Percentiles rank a stretch among this genome's conserved stretches.
Conservation (phyloP, 2,888 invertebrate species). For the Leptinotarsa peninsularis region DNA sequence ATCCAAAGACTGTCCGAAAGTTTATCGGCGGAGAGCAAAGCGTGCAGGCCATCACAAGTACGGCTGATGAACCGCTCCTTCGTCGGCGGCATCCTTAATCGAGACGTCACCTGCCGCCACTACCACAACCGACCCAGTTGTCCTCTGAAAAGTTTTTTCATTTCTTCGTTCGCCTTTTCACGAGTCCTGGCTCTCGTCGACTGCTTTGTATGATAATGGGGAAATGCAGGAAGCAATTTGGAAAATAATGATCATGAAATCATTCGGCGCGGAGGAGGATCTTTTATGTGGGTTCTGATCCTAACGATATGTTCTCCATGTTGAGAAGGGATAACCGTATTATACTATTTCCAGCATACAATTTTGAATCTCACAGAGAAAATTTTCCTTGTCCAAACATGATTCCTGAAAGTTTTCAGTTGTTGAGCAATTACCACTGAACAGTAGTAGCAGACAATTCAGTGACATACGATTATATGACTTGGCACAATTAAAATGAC, state of each 20-base stretch:
- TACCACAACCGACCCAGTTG: not conserved
- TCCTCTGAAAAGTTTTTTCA: constrained; percentile 35
- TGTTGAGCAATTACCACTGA: too few species aligned
- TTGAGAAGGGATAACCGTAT: not conserved
- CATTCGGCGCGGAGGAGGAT: constrained; percentile 25
- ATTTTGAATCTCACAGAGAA: too few species aligned
- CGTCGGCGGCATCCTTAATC: constrained; percentile 50
- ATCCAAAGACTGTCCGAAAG: constrained; percentile 50
- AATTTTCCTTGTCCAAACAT: too few species aligned
- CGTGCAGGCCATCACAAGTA: constrained; percentile 56
- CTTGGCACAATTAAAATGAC: too few species aligned
- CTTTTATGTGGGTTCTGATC: not conserved
- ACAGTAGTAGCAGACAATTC: too few species aligned
- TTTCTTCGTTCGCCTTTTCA: constrained; percentile 32
- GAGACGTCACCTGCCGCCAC: constrained; percentile 39
- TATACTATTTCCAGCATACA: too few species aligned
- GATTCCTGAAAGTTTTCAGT: too few species aligned
- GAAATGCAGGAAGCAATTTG: constrained; percentile 35
- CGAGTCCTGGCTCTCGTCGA: constrained; percentile 2
- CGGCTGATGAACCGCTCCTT: constrained; percentile 52
- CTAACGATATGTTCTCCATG: not conserved
- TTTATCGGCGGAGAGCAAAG: constrained; percentile 41
- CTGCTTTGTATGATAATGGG: constrained; percentile 16
- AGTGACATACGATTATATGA: too few species aligned
- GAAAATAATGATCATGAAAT: constrained; percentile 34